Evolutionary conservation across 2,113 vertebrate species (phyloP).

Genomic region (Prochilodus magdalenae): DNA sequence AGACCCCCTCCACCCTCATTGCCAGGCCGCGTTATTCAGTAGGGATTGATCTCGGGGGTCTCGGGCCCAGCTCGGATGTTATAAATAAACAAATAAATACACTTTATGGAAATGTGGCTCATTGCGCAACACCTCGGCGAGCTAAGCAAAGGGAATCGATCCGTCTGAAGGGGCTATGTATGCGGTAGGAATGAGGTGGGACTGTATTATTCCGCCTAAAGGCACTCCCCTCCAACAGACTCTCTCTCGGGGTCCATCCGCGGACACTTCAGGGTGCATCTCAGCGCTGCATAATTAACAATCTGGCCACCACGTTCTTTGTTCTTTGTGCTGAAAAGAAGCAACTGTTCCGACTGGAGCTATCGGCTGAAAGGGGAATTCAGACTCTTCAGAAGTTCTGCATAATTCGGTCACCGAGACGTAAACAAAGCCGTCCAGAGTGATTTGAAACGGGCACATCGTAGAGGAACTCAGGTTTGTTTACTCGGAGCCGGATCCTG

Average conservation of each 20-base stretch:
- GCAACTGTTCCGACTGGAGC: neutral
- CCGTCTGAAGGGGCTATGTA: conserved; percentile 63
- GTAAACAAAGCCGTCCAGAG: too few relatives aligned
- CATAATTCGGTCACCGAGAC: too few relatives aligned
- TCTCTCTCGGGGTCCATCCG: neutral
- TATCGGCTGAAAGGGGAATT: too few relatives aligned
- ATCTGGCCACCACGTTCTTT: conserved; percentile 58
- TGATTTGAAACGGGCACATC: too few relatives aligned
- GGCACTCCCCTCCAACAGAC: conserved; percentile 44
- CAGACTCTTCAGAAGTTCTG: too few relatives aligned
- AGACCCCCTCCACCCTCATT: too few relatives aligned
- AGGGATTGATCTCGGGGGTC: too few relatives aligned
- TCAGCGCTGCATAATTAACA: conserved; percentile 63
- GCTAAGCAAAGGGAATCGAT: conserved; percentile 71
- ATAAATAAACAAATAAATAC: conserved; percentile 76
- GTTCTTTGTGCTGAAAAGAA: conserved; percentile 42
- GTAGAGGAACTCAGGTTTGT: too few relatives aligned
- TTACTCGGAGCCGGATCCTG: too few relatives aligned
- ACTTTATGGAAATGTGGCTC: conserved; percentile 73
- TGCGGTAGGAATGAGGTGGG: conserved; percentile 52
- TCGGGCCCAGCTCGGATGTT: too few relatives aligned
- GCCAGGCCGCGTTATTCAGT: conserved; percentile 46
- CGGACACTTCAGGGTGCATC: conserved; percentile 51
- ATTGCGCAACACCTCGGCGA: conserved; percentile 68
- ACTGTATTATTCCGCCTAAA: conserved; percentile 52